A percentile compares a stretch with the other conserved stretches of the same genome.
Evolutionary conservation across 2,113 vertebrate species (phyloP).

Genomic region (Laticauda colubrina): DNA sequence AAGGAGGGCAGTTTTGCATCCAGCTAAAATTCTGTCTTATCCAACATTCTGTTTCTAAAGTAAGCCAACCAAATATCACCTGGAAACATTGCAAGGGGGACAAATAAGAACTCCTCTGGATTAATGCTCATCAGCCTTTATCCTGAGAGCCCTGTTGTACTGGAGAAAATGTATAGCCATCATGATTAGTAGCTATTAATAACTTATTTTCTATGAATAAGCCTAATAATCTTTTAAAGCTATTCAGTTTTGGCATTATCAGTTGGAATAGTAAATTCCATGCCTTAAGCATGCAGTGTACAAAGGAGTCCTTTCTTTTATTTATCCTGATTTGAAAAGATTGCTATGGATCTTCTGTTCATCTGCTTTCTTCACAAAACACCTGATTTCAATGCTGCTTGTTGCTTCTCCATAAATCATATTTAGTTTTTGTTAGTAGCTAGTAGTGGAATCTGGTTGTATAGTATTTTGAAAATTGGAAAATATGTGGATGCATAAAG

Average conservation of each 20-base stretch:
- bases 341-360: background rate
- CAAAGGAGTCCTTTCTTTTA: background rate
- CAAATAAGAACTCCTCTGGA: background rate
- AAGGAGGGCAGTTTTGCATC: background rate
- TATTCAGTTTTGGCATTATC: background rate
- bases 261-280: background rate
- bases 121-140: background rate
- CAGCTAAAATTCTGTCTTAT: background rate
- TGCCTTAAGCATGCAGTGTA: background rate
- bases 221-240: background rate
- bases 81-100: too few relatives aligned
- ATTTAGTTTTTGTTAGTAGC: background rate
- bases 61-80: background rate
- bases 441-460: background rate
- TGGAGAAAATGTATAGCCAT: background rate
- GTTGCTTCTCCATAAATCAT: background rate
- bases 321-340: background rate
- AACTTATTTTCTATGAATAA: background rate
- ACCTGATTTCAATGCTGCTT: background rate
- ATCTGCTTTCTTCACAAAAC: background rate
- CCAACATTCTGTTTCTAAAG: background rate
- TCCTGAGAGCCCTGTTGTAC: background rate
- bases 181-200: background rate
- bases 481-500: background rate
- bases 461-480: background rate